Base-by-base conservation (phyloP, 23 tunicate genomes). In the Styela plicata region DNA sequence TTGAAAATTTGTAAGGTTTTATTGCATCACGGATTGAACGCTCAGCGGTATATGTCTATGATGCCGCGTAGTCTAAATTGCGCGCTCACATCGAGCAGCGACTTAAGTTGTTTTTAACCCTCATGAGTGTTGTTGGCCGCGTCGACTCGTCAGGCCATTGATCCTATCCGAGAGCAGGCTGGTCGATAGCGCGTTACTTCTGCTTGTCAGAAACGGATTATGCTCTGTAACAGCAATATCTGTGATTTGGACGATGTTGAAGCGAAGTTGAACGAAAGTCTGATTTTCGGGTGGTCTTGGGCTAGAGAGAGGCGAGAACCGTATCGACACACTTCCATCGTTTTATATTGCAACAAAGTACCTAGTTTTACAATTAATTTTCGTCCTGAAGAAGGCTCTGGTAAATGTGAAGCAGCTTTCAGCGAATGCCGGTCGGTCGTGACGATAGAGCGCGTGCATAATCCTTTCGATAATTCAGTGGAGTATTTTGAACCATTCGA, bases 211-310 rank as follows among this genome's bases (percentile, higher is more conserved):
- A n/a, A n/a, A n/a, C n/a, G n/a, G n/a, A 27, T 18, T 1, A 67
- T 67, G 71, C 71, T 25, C 16, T 67, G 13, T 22, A 67, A 27
- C 2, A 29, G 22, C 31, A 22, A 67, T 29, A 24, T 67, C 31
- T 67, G 71, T 24, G 71, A 67, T 25, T 67, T 67, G 31, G 2
- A 67, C 0, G 71, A 25, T 18, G 71, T 67, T 67, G 24, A 67
- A 1, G 71, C 13, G 24, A 67, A 29, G 22, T 24, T 67, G 19
- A 18, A 1, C 71, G 18, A 1, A 22, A 67, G 71, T 67, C 16
- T 0, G 22, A 67, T 1, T 22, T 67, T 67, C 31, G 71, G 71
- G 22, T 67, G 71, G 71, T 67, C 71, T 22, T 67, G 71, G 71
- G 19, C 71, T 0, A 27, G 31, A 22, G 71, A 67, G 22, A 67